These are phyloP conservation scores for Melanophora roralis DNA, from an alignment of 2,888 invertebrate genomes.

Conservation along the genomic window DNA sequence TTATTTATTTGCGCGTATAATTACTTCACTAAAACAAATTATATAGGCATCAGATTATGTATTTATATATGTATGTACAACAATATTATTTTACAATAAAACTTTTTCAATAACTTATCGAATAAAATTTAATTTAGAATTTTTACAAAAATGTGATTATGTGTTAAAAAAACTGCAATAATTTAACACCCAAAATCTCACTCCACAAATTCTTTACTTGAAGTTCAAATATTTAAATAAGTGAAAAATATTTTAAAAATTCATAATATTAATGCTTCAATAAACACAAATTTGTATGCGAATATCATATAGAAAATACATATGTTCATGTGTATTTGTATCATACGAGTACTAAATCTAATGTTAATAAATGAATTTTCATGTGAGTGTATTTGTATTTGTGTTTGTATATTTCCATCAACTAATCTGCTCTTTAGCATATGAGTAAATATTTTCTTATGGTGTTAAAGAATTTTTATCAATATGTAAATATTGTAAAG, in stretches of 20 bases:
- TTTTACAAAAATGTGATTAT: conserved; percentile 24
- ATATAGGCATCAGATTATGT: no score
- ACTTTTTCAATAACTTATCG: no score
- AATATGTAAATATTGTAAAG: no score
- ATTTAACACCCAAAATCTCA: conserved; percentile 27
- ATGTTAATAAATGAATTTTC: not conserved
- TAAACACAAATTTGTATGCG: not conserved
- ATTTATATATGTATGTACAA: no score
- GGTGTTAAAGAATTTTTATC: conserved; percentile 60
- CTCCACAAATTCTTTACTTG: not conserved
- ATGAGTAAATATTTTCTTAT: conserved; percentile 60
- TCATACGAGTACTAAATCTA: not conserved
- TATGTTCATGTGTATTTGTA: not conserved
- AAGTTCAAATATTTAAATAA: conserved; percentile 18
- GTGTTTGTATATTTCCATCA: conserved; percentile 35
- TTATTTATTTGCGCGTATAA: no score
- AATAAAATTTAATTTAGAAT: not conserved
- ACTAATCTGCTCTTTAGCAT: conserved; percentile 39
- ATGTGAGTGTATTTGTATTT: not conserved
- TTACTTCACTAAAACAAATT: no score
- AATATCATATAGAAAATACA: not conserved
- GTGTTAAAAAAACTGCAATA: conserved; percentile 44
- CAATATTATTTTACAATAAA: no score
- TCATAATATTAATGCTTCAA: conserved; percentile 46
- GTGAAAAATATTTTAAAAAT: conserved; percentile 54